These are phyloP conservation scores for Scaptomyza reducta DNA, from an alignment of 2,888 invertebrate genomes.

Conservation along the genomic window DNA sequence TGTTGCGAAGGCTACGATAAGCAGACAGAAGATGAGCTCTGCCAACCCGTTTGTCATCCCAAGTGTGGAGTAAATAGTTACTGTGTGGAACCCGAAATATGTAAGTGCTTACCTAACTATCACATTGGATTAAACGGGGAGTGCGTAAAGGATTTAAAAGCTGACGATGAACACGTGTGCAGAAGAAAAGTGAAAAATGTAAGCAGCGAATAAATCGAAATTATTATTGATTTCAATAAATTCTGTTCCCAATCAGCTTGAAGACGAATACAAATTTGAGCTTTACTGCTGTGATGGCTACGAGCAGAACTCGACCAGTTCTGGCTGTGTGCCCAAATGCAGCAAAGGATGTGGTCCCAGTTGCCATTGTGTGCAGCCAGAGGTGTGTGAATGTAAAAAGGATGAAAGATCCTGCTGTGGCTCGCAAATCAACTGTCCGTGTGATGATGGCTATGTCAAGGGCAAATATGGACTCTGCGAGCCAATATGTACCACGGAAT, in stretches of 20 bases:
- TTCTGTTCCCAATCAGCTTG: too few species aligned
- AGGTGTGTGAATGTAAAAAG: neutral
- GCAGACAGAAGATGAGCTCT: conserved; percentile 16
- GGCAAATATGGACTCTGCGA: conserved; percentile 12
- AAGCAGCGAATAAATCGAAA: too few species aligned
- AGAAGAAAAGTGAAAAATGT: neutral
- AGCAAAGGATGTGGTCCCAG: neutral
- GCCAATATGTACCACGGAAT: conserved; percentile 37
- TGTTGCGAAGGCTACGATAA: conserved; percentile 41
- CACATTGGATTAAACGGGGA: neutral
- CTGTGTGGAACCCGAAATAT: conserved; percentile 34
- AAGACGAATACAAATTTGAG: neutral
- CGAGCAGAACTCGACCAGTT: conserved; percentile 7
- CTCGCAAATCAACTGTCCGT: neutral
- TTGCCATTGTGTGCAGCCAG: conserved; percentile 10
- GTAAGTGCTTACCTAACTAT: conserved; percentile 57
- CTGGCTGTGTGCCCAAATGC: conserved; percentile 13
- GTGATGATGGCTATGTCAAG: conserved; percentile 9
- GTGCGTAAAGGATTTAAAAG: neutral
- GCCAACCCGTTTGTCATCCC: conserved; percentile 54
- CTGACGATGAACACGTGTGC: conserved; percentile 26
- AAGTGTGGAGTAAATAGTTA: conserved; percentile 53
- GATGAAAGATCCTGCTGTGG: neutral
- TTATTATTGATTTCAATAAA: too few species aligned
- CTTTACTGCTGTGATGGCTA: conserved; percentile 31